These are phyloP conservation scores for Thymelicus lineola DNA, from an alignment of 2,888 invertebrate species.

Conservation along the genomic window DNA sequence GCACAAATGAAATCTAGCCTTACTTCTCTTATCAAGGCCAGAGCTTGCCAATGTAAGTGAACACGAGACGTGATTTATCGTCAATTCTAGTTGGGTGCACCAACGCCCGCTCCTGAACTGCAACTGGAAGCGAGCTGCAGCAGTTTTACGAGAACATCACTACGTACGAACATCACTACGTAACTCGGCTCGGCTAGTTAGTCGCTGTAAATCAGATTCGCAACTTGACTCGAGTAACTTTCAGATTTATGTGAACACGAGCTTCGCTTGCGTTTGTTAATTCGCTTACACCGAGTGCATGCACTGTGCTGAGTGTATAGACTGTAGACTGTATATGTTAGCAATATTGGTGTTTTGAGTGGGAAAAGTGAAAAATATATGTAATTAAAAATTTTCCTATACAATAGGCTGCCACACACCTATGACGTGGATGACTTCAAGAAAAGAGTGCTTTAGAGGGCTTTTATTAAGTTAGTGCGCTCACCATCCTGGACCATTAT, in stretches of 20 bases:
- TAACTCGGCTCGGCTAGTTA: not conserved
- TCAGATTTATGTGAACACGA: conserved; percentile 10
- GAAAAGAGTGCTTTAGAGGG: no score
- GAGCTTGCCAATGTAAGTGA: not conserved
- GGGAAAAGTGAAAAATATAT: no score
- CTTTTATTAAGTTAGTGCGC: no score
- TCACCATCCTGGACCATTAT: no score
- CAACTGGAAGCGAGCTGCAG: not conserved
- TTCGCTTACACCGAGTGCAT: not conserved
- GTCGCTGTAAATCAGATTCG: conserved; percentile 15
- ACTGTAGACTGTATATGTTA: no score
- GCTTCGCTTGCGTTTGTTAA: not conserved
- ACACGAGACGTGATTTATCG: conserved; percentile 3
- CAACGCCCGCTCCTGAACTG: not conserved
- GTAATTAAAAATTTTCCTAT: no score
- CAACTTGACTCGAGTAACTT: conserved; percentile 13
- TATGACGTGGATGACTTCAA: no score
- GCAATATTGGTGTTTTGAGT: no score
- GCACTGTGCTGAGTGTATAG: not conserved
- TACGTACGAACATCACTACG: conserved; percentile 11
- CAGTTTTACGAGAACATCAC: not conserved
- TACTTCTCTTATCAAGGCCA: not conserved
- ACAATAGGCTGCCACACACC: no score
- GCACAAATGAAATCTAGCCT: no score
- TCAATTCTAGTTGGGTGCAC: not conserved